These are phyloP conservation scores for Odontocolon sp. DNA, from an alignment of 2,888 invertebrate genomes.

Conservation along the genomic window DNA sequence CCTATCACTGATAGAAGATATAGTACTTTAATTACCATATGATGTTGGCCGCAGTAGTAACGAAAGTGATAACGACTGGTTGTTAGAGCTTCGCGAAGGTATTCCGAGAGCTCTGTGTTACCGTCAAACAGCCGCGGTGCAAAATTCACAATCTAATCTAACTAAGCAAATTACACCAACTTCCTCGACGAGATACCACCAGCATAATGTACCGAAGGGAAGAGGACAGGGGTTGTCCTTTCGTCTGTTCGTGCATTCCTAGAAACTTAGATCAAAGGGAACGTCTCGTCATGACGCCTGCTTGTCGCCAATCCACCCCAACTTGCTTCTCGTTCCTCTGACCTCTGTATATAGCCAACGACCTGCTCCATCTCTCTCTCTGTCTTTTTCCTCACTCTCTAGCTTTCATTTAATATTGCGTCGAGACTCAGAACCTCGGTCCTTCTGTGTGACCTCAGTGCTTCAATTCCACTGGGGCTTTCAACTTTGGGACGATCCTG, in stretches of 20 bases:
- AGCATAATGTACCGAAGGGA: not conserved
- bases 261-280: slow-evolving; percentile 76
- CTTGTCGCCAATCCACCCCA: slow-evolving; percentile 34
- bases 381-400: slow-evolving; percentile 4
- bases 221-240: slow-evolving; percentile 61
- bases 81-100: slow-evolving; percentile 39
- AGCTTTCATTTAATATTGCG: slow-evolving; percentile 35
- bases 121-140: slow-evolving; percentile 70
- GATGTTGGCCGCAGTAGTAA: slow-evolving; percentile 55
- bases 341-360: slow-evolving; percentile 33
- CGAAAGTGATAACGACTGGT: slow-evolving; percentile 32
- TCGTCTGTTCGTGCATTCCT: slow-evolving; percentile 70
- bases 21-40: slow-evolving; percentile 72
- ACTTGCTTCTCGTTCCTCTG: slow-evolving; percentile 44
- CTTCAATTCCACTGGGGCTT: no score
- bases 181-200: slow-evolving; percentile 59
- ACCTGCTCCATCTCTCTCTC: slow-evolving; percentile 15
- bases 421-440: slow-evolving; percentile 15
- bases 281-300: slow-evolving; percentile 47
- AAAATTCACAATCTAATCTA: slow-evolving; percentile 77
- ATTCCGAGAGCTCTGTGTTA: slow-evolving; percentile 60
- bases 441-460: no score
- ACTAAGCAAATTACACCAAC: slow-evolving; percentile 76
- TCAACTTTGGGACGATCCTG: no score
- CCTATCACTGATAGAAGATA: no score